phyloP scores from a whole-genome alignment of 1,140 invertebrate species.

The Danaus melanippus region DNA sequence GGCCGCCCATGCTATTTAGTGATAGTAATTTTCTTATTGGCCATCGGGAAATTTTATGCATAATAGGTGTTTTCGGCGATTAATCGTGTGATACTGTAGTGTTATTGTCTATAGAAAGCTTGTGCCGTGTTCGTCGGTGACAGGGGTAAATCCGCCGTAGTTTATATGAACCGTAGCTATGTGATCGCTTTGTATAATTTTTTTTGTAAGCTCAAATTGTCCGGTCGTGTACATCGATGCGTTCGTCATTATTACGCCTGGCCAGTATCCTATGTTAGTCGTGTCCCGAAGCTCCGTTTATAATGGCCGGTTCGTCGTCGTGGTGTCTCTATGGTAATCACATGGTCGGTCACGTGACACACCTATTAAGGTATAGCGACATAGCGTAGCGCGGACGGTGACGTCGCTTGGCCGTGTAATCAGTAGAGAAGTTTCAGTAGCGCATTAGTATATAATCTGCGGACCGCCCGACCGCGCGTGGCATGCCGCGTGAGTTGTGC shows the following conservation, averaged over 20 bases:
- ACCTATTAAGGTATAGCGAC: slow-evolving; percentile 35
- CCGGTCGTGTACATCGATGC: slow-evolving; percentile 62
- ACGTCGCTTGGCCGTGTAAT: slow-evolving; percentile 55
- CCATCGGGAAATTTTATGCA: slow-evolving; percentile 63
- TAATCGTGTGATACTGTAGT: slow-evolving; percentile 65
- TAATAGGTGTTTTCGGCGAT: slow-evolving; percentile 66
- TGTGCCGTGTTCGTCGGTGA: slow-evolving; percentile 64
- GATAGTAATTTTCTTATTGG: slow-evolving; percentile 64
- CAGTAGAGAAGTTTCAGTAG: slow-evolving; percentile 51
- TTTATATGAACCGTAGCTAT: slow-evolving; percentile 59
- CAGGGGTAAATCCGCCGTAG: slow-evolving; percentile 65
- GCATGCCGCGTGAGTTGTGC: slow-evolving; percentile 24
- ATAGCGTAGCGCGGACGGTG: slow-evolving; percentile 34
- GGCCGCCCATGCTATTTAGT: slow-evolving; percentile 46
- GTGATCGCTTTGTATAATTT: slow-evolving; percentile 60
- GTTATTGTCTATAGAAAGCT: slow-evolving; percentile 64
- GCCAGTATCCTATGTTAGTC: no score
- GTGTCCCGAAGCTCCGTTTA: no score
- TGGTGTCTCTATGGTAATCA: slow-evolving; percentile 18
- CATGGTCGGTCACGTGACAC: slow-evolving; percentile 31
- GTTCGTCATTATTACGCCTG: neutral
- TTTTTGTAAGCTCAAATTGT: slow-evolving; percentile 68
- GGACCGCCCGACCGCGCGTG: slow-evolving; percentile 38
- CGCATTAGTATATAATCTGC: slow-evolving; percentile 56
- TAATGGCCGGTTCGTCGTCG: no score